Base-by-base conservation (phyloP, 2,888 invertebrate species). In the Macrosoma leucophasiata region DNA sequence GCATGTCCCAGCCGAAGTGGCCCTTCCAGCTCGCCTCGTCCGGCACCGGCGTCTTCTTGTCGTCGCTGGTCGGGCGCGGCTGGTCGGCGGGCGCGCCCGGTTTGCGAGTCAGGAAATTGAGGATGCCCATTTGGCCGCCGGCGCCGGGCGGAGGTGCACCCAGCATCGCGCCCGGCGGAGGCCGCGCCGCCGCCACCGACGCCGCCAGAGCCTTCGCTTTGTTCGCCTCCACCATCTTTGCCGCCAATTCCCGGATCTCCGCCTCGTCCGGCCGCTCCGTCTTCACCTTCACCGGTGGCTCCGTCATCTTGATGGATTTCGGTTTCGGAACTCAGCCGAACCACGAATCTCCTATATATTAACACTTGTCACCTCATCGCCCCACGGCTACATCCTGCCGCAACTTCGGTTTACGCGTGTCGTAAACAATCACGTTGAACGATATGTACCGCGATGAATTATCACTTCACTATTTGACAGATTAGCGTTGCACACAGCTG, bases 1-100 rank as follows among this genome's bases (percentile, higher is more conserved):
- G 89, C 53, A 91, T 91, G 39, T 92, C 91, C 97, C 97, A 97
- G 31, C 96, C 96, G 70, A 97, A 97, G 58, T 93, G 89, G 21
- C 93, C 92, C 55, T 90, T 88, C 63, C 90, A 88, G 38, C 92
- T 92, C 46, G 92, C 90, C 54, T 93, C 93, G 60, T 93, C 93
- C 2, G 77, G 78, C n/a, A 75, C 73, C 29, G 74, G 76, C 1
- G 72, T 73, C 47, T 78, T 82, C 54, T 81, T 84, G 9, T 84
- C 77, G 25, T 75, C 72, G 3, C 59, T 50, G 1, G 64, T 46
- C 0, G 71, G 70, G 2, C 75, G 67, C 35, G 68, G 62, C 7
- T 69, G 68, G n/a, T 57, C 50, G 0, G 57, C 41, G 21, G 58
- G 55, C 39, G 75, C 52, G 39, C 77, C 52, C 2, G 78, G 67